Evolutionary conservation across 2,797 vertebrate species (phyloP).

Genomic region (Allenopithecus nigroviridis): DNA sequence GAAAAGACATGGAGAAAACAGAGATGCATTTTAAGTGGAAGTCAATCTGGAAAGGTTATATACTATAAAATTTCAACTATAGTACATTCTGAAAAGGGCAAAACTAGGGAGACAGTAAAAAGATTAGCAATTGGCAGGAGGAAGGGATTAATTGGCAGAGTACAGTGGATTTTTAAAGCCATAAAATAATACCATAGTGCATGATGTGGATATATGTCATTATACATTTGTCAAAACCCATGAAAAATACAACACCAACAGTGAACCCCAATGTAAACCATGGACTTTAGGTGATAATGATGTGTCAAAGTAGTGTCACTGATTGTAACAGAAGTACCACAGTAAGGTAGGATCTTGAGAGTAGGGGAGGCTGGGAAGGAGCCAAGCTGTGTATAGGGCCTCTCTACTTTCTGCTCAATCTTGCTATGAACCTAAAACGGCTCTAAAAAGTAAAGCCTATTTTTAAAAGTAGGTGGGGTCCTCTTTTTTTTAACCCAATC

Average conservation of each 20-base stretch:
- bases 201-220: neutral
- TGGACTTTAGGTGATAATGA: neutral
- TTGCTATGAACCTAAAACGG: neutral
- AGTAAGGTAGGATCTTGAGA: neutral
- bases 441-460: neutral
- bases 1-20: neutral
- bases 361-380: rapidly evolving
- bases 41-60: neutral
- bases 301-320: neutral
- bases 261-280: neutral
- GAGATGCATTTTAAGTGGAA: neutral
- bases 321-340: neutral
- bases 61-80: neutral
- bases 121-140: neutral
- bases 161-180: neutral
- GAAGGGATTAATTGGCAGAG: neutral
- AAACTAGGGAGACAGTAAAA: neutral
- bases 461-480: neutral
- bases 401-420: neutral
- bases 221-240: neutral
- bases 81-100: neutral
- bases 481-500: neutral
- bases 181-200: neutral
- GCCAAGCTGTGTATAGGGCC: neutral
- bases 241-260: neutral